phyloP scores from a whole-genome alignment of 2,888 invertebrate genomes.

The Griposia aprilina region DNA sequence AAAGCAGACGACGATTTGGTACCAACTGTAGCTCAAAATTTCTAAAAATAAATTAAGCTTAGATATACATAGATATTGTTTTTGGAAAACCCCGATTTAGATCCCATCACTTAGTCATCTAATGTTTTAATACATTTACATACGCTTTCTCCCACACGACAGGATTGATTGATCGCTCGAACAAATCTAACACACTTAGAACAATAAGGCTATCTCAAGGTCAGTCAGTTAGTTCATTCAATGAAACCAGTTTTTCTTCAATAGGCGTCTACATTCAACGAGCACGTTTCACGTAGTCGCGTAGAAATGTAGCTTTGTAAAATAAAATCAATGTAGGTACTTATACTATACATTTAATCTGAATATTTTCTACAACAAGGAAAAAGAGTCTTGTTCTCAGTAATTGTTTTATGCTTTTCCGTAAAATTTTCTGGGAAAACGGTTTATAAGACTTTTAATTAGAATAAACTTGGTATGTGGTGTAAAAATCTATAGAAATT shows the following conservation, averaged over 20 bases:
- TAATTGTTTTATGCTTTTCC: neutral
- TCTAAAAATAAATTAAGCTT: constrained; percentile 76
- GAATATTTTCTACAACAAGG: neutral
- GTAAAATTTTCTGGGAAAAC: neutral
- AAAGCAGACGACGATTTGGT: constrained; percentile 91
- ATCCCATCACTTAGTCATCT: constrained; percentile 35
- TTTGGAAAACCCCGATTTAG: constrained; percentile 15
- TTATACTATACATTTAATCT: neutral
- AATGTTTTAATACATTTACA: constrained; percentile 50
- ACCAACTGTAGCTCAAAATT: constrained; percentile 91
- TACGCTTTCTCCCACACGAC: constrained; percentile 39
- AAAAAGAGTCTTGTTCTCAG: neutral
- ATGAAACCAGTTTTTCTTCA: constrained; percentile 55
- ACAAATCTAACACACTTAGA: constrained; percentile 44
- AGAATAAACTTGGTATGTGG: too few relatives aligned
- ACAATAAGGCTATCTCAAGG: constrained; percentile 58
- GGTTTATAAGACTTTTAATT: neutral
- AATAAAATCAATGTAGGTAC: constrained; percentile 13
- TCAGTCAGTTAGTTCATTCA: constrained; percentile 44
- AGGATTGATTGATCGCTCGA: constrained; percentile 48
- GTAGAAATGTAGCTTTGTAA: constrained; percentile 7
- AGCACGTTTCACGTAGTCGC: constrained; percentile 25
- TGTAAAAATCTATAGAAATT: neutral
- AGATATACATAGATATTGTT: constrained; percentile 16
- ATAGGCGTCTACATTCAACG: constrained; percentile 23